Evolutionary conservation across 2,888 invertebrate genomes (phyloP).

Genomic region (Hypomecis punctinalis): DNA sequence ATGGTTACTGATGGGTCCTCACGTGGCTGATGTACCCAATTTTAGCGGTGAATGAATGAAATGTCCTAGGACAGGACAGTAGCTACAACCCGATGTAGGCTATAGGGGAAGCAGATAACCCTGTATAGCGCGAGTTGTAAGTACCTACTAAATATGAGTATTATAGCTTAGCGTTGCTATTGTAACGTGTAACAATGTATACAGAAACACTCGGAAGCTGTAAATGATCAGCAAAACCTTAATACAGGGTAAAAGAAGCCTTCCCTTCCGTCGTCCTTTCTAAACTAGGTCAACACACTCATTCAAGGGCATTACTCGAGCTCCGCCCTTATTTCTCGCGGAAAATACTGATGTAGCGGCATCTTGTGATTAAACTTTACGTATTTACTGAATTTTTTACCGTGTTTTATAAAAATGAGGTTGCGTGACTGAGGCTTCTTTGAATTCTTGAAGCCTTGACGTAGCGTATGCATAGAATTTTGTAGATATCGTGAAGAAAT

Average conservation of each 20-base stretch:
- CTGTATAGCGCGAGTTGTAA: no score
- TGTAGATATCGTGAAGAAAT: background rate
- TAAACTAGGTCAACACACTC: slow-evolving; percentile 42
- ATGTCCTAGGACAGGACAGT: no score
- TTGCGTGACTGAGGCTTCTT: background rate
- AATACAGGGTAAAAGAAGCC: slow-evolving; percentile 31
- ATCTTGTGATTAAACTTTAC: slow-evolving; percentile 31
- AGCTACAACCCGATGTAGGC: no score
- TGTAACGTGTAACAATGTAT: background rate
- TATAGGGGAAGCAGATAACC: no score
- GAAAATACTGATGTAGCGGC: slow-evolving; percentile 29
- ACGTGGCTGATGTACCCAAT: no score
- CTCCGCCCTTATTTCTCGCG: slow-evolving; percentile 20
- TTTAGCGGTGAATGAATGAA: no score
- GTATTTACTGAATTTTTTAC: slow-evolving; percentile 25
- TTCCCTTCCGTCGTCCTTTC: slow-evolving; percentile 36
- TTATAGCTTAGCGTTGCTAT: no score
- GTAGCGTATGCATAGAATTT: background rate
- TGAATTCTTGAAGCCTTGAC: background rate
- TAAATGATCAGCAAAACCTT: slow-evolving; percentile 33
- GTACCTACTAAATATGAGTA: no score
- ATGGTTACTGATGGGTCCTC: no score
- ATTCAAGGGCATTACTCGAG: slow-evolving; percentile 41
- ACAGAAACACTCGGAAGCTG: slow-evolving; percentile 26
- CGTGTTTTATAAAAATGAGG: slow-evolving; percentile 7